Base-by-base conservation (phyloP, 1,140 invertebrate genomes). In the Condylostylus longicornis region DNA sequence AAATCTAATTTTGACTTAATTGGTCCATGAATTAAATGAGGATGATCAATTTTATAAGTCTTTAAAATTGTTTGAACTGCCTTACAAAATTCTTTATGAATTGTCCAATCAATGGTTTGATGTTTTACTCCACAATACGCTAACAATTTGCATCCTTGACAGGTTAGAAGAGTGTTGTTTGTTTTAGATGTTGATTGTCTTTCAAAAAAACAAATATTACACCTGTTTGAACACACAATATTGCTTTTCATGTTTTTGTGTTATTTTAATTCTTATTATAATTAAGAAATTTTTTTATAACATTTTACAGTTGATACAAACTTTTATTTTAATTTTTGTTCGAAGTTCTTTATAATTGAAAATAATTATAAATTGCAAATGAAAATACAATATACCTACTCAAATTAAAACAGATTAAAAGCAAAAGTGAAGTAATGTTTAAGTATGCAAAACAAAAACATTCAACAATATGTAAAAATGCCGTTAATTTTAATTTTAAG, bases 161-260 rank as follows among this genome's bases (percentile, higher is more conserved):
- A 41, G n/a, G n/a, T n/a, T n/a, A n/a, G n/a, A n/a, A n/a, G n/a
- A n/a, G n/a, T n/a, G n/a, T n/a, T n/a, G n/a, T n/a, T 22, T 20
- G 54, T 54, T 34, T 20, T 20, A 10, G 52, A 53, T 23, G 33
- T 38, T 18, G 52, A 51, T 5, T 57, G 53, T 39, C 33, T 54
- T 30, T 13, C 23, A 18, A 47, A 50, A 1, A 57, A 57, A 29
- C 40, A 22, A 7, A 5, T 29, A 5, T 44, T 54, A 8, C 28
- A 32, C 4, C 51, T 57, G 20, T 42, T 7, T 10, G 47, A 44
- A 10, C 38, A 28, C 4, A 21, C 43, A 0, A 33, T 33, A 5
- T 17, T 35, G 1, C 32, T 57, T 0, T 28, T 51, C 1, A 29
- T 38, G n/a, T 30, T 33, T 8, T 13, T 58, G 15, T 41, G 43